Base-by-base conservation (phyloP, 2,113 vertebrate species). In the Strigops habroptila region DNA sequence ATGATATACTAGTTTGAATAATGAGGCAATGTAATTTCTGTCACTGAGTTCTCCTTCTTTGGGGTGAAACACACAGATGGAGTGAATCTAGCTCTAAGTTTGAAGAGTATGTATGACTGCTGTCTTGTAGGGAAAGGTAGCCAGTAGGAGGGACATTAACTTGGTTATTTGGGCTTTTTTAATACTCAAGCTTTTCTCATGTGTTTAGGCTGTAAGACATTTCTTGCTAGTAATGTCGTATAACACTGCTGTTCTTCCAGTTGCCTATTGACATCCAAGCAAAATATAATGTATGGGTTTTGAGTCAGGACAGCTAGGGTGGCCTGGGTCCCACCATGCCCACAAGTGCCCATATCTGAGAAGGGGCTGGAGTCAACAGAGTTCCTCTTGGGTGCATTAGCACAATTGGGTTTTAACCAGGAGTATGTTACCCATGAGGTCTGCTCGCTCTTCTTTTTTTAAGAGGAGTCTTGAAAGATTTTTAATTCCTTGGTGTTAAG, bases 391-490 rank as follows among this genome's bases (percentile, higher is more conserved):
- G 6, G 3, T 63, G 15, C 5, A 0, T n/a, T 35, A 41, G 35
- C 18, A 31, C 22, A 63, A 3, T 1, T 31, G 22, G 14, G 1
- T 18, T 30, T 37, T 24, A 60, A 37, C 5, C 4, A 27, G 23
- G 17, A 11, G 3, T 12, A 5, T 39, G 24, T n/a, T 82, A 41
- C 6, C 21, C 3, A 0, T 37, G 14, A 44, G 3, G 2, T 30
- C 10, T 15, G 8, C 7, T 81, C 2, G 5, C 18, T 7, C 8
- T 24, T 7, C 8, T 24, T 17, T 41, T 52, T 74, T 67, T 6
- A 28, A 35, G 44, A 44, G 41, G 18, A 9, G 1, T 24, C 44
- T 24, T 28, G 31, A 39, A 88, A 23, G 3, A 8, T n/a, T 71
- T 73, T 44, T 24, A 6, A 7, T 53, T 49, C n/a, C 2, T 83